Percentiles rank a stretch among this genome's conserved stretches.
These are phyloP conservation scores for Pectinophora gossypiella DNA, from an alignment of 1,140 invertebrate species.

Conservation along the genomic window DNA sequence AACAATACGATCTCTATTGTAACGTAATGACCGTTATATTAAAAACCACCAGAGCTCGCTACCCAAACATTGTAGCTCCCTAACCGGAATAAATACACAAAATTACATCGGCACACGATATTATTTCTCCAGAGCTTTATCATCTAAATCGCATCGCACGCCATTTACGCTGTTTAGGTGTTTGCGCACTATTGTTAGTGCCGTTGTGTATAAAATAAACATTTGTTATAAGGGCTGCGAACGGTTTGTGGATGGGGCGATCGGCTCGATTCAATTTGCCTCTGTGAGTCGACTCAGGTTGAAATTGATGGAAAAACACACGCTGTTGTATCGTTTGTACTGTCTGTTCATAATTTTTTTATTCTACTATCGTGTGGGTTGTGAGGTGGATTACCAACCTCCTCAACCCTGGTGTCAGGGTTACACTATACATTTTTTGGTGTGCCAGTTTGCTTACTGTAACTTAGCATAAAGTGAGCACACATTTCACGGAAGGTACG, in stretches of 20 bases:
- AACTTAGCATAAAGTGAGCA: too few relatives aligned
- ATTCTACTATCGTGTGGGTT: too few relatives aligned
- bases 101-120: slow-evolving; percentile 55
- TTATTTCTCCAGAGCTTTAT: slow-evolving; percentile 64
- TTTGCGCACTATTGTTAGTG: slow-evolving; percentile 75
- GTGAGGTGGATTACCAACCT: too few relatives aligned
- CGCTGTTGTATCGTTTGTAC: too few relatives aligned
- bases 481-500: too few relatives aligned
- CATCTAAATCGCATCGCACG: slow-evolving; percentile 71
- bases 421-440: too few relatives aligned
- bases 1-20: too few relatives aligned
- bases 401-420: too few relatives aligned
- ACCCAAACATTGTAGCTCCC: neutral
- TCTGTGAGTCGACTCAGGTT: neutral
- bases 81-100: slow-evolving; percentile 24
- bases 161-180: slow-evolving; percentile 70
- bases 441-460: too few relatives aligned
- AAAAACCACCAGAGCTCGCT: neutral
- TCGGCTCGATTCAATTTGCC: neutral
- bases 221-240: slow-evolving; percentile 57
- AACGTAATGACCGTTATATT: too few relatives aligned
- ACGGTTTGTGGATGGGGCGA: neutral
- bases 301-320: too few relatives aligned
- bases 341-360: too few relatives aligned
- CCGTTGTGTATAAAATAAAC: slow-evolving; percentile 75